These are phyloP conservation scores for Heliconius eleuchia DNA, from an alignment of 1,140 invertebrate genomes.

Conservation along the genomic window DNA sequence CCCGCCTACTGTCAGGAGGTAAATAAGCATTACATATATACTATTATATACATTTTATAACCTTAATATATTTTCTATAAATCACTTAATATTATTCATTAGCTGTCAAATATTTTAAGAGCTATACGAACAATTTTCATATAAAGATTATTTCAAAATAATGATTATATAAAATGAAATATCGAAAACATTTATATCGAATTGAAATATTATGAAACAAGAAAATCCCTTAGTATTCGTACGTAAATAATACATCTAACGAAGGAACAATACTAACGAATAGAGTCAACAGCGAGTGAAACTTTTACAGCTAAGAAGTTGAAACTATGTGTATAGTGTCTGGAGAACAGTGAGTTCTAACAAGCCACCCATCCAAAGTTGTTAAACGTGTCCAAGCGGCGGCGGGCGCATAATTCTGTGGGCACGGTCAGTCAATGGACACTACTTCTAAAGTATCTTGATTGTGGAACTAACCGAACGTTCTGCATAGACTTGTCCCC, in stretches of 20 bases:
- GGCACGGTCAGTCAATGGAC: slow-evolving; percentile 50
- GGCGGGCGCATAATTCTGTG: slow-evolving; percentile 59
- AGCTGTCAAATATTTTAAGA: background rate
- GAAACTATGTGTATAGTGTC: slow-evolving; percentile 68
- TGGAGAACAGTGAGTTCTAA: slow-evolving; percentile 63
- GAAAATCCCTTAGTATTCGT: background rate
- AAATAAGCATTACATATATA: slow-evolving; percentile 69
- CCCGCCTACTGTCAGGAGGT: slow-evolving; percentile 69
- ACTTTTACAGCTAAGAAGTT: slow-evolving; percentile 70
- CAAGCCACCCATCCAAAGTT: slow-evolving; percentile 71
- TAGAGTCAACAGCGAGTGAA: slow-evolving; percentile 65
- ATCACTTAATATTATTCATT: background rate
- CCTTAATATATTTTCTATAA: background rate
- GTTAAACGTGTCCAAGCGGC: slow-evolving; percentile 58
- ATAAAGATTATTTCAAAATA: background rate
- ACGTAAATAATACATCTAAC: slow-evolving; percentile 34
- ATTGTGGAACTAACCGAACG: slow-evolving; percentile 25
- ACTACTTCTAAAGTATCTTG: slow-evolving; percentile 51
- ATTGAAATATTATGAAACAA: background rate
- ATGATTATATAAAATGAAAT: background rate
- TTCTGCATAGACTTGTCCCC: slow-evolving; percentile 5
- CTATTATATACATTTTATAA: slow-evolving; percentile 42
- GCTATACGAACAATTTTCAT: background rate
- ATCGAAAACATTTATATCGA: background rate
- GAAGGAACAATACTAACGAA: slow-evolving; percentile 59